Evolutionary conservation across 2,113 vertebrate species (phyloP).

Genomic region (Paedocypris sp.): DNA sequence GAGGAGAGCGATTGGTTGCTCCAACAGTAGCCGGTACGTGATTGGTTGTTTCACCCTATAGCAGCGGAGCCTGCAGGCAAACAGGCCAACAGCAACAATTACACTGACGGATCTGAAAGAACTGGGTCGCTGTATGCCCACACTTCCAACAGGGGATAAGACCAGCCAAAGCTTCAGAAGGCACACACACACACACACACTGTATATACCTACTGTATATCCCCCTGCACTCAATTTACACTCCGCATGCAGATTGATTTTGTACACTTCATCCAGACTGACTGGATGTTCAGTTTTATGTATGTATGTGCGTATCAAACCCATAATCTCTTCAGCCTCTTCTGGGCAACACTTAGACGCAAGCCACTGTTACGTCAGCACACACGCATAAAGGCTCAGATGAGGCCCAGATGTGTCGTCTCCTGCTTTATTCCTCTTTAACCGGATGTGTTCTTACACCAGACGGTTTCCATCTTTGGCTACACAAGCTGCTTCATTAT

Average conservation of each 20-base stretch:
- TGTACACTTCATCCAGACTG: background rate
- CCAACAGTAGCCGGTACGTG: slow-evolving; percentile 8
- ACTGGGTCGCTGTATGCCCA: slow-evolving; percentile 57
- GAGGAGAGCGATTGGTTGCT: slow-evolving; percentile 20
- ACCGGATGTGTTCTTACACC: background rate
- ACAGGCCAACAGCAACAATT: slow-evolving; percentile 60
- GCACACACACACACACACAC: slow-evolving; percentile 14
- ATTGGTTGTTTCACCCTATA: slow-evolving; percentile 19
- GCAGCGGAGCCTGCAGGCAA: slow-evolving; percentile 44
- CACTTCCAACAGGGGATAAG: slow-evolving; percentile 56
- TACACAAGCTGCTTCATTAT: background rate
- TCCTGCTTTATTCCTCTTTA: background rate
- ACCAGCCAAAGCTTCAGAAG: slow-evolving; percentile 52
- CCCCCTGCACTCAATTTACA: too few relatives aligned
- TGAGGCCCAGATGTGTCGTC: background rate
- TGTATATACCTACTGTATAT: slow-evolving; percentile 24
- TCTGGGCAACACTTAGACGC: background rate
- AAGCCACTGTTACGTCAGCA: slow-evolving; percentile 1
- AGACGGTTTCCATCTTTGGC: background rate
- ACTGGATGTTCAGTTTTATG: background rate
- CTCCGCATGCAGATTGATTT: too few relatives aligned
- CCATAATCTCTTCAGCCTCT: slow-evolving; percentile 9
- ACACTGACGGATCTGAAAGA: slow-evolving; percentile 65
- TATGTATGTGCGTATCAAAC: slow-evolving; percentile 23
- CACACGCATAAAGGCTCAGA: slow-evolving; percentile 4